phyloP scores from a whole-genome alignment of 2,888 invertebrate genomes.

The Andrena dorsata region DNA sequence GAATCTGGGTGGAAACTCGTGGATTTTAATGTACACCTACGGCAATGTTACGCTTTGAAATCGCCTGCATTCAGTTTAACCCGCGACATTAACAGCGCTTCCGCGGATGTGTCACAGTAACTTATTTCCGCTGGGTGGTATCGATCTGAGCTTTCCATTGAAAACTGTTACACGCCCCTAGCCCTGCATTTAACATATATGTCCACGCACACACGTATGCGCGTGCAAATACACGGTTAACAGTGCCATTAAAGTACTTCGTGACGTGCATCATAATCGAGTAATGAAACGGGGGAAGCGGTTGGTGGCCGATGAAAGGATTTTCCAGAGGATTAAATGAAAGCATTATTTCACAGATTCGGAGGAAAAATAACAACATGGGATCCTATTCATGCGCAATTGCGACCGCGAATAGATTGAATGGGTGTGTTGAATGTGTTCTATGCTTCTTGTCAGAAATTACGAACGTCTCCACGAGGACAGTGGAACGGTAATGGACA shows the following conservation, averaged over 20 bases:
- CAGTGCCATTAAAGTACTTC: constrained; percentile 11
- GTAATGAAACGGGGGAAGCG: constrained; percentile 46
- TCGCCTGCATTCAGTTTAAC: constrained; percentile 56
- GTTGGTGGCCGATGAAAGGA: constrained; percentile 19
- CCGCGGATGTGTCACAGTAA: constrained; percentile 47
- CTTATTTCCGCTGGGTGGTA: constrained; percentile 51
- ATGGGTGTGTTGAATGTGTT: background rate
- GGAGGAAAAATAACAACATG: background rate
- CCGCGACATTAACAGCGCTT: constrained; percentile 37
- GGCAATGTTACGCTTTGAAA: constrained; percentile 27
- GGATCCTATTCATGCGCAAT: too few species aligned
- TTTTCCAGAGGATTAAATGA: constrained; percentile 33
- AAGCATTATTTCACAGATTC: background rate
- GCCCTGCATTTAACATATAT: constrained; percentile 40
- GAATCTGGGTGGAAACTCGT: constrained; percentile 27
- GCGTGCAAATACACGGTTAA: background rate
- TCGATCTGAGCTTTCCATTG: constrained; percentile 48
- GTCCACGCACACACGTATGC: background rate
- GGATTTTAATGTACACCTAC: constrained; percentile 39
- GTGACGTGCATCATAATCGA: constrained; percentile 42
- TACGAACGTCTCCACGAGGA: background rate
- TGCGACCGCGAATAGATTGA: background rate
- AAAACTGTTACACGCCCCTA: constrained; percentile 33
- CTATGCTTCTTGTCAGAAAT: background rate
- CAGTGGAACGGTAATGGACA: background rate